Evolutionary conservation across 2,113 vertebrate genomes (phyloP), one percentile per base, ranked within the genome.

Genomic region (Sceloporus tristichus): DNA sequence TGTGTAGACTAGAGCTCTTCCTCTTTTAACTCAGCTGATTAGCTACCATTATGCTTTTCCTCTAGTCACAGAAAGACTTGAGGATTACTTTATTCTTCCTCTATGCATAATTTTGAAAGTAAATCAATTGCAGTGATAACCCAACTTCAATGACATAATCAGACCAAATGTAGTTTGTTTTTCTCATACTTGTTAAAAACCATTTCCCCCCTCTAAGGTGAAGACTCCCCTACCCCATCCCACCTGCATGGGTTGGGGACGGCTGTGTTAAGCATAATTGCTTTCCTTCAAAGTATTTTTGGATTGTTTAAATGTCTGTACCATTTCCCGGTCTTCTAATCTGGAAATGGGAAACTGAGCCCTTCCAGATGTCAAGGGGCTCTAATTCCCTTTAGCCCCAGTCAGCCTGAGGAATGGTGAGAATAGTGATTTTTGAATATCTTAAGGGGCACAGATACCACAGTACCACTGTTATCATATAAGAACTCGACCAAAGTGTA

Each of bases 21-120:
- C n/a, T 65, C 38, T 81, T 87, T 80, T 56, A 87, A 40, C 25
- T 40, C 34, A 82, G 48, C 62, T 81, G 86, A 87, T 86, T 71
- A 59, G 42, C n/a, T 70, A 27, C 56, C 48, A 86, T n/a, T 54
- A 59, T 74, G 71, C 53, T 85, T 85, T 76, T 11, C 48, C 29
- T 53, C 71, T 34, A 84, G 34, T 14, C 54, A 19, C 54, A 42
- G 71, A 62, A 85, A 42, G 29, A 73, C 25, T 85, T 62, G 23
- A 16, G 38, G 84, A 62, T 78, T 86, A 53, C 74, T 53, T n/a
- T 75, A 65, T 29, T 82, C 71, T 78, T 86, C 23, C 53, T 81
- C 34, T 18, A 82, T 59, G 68, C 70, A 59, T 65, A 74, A 82
- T 73, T 74, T 65, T 73, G 25, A 76, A 62, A 65, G 23, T 59